A percentile compares a stretch with the other conserved stretches of the same genome.
Conservation (phyloP, 2,113 vertebrate genomes). For the Cranoglanis bouderius region DNA sequence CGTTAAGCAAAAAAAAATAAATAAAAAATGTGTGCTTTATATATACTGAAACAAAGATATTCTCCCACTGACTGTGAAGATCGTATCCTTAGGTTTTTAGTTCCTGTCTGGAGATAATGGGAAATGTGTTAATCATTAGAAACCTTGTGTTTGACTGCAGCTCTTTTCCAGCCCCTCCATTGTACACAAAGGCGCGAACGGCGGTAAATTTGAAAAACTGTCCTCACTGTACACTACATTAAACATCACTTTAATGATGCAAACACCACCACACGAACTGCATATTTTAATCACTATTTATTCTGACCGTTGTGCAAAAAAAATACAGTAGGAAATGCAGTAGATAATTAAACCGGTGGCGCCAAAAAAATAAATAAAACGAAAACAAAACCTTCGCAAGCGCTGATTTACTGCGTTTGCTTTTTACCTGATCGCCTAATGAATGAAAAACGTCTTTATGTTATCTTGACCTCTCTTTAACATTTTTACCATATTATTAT, state of each 20-base stretch:
- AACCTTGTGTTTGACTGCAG: slow-evolving; percentile 60
- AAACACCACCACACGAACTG: not conserved
- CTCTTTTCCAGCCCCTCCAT: slow-evolving; percentile 71
- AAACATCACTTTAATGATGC: not conserved
- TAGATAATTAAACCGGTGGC: slow-evolving; percentile 61
- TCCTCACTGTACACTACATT: slow-evolving; percentile 13
- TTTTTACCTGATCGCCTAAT: not conserved
- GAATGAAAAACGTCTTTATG: not conserved
- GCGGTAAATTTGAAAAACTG: slow-evolving; percentile 71
- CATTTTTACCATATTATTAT: too few relatives aligned
- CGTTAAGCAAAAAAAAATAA: too few relatives aligned
- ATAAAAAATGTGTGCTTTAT: too few relatives aligned
- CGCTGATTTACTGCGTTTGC: not conserved
- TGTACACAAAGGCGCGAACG: slow-evolving; percentile 80
- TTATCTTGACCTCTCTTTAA: too few relatives aligned
- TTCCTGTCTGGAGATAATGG: not conserved
- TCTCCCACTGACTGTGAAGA: accelerated
- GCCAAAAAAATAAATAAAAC: slow-evolving; percentile 67
- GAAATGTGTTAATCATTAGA: not conserved
- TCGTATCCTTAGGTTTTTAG: slow-evolving; percentile 22
- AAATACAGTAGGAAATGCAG: not conserved
- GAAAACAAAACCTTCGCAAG: slow-evolving; percentile 29
- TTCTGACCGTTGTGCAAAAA: not conserved
- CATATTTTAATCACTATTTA: not conserved
- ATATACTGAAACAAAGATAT: not conserved